These are phyloP conservation scores for Coremacera marginata DNA, from an alignment of 2,888 invertebrate species.

Conservation along the genomic window DNA sequence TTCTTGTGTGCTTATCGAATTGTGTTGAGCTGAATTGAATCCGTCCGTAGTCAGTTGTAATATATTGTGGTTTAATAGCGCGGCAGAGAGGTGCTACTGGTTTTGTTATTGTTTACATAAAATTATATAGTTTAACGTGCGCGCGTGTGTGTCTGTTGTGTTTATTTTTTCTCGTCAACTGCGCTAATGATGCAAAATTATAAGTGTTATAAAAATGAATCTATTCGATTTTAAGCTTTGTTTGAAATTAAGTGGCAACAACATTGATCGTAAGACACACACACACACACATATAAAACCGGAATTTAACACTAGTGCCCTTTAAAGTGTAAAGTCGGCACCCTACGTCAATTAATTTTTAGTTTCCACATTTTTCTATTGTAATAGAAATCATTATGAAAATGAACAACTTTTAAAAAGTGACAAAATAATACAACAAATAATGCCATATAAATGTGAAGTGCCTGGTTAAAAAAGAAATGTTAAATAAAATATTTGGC, in stretches of 20 bases:
- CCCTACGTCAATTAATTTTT: too few relatives aligned
- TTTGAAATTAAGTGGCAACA: background rate
- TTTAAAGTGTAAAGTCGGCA: too few relatives aligned
- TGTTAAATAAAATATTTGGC: too few relatives aligned
- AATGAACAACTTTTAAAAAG: too few relatives aligned
- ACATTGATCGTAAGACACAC: background rate
- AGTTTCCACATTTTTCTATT: too few relatives aligned
- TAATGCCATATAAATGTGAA: too few relatives aligned
- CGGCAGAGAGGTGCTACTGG: background rate
- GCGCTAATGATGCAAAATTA: background rate
- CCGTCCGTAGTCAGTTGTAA: background rate
- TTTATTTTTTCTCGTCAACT: background rate
- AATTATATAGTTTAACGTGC: background rate
- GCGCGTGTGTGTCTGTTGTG: background rate
- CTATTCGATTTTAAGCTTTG: background rate
- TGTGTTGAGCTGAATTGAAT: background rate
- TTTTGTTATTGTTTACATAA: constrained; percentile 12
- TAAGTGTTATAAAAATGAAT: background rate
- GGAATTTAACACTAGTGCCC: too few relatives aligned
- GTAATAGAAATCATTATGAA: too few relatives aligned
- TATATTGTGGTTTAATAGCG: background rate
- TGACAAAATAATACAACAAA: too few relatives aligned
- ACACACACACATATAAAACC: too few relatives aligned
- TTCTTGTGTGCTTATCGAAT: background rate
- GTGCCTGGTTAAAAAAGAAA: too few relatives aligned